Conservation (phyloP, 2,113 vertebrate genomes). For the Anhinga anhinga region DNA sequence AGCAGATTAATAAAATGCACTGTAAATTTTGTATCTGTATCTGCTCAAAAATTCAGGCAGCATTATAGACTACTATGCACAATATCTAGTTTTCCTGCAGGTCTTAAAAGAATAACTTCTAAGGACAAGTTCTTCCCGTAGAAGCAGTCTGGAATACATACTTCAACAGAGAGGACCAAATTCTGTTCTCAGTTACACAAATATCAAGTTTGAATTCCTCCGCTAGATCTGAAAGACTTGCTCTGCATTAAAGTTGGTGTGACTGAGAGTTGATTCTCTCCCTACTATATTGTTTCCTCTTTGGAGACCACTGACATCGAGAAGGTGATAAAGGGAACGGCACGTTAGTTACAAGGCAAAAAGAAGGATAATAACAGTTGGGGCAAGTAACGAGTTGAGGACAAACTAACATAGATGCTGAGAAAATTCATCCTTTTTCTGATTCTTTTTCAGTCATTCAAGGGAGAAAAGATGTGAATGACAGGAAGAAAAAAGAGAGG, state of each 20-base stretch:
- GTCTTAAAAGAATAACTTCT: background rate
- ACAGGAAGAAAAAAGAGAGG: background rate
- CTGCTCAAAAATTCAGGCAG: background rate
- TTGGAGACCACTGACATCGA: background rate
- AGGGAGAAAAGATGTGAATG: background rate
- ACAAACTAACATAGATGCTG: background rate
- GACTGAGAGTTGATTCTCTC: background rate
- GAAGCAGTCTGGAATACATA: background rate
- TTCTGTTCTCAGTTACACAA: background rate
- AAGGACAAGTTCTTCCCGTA: background rate
- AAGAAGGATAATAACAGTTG: background rate
- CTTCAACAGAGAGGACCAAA: background rate
- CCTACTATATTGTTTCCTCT: background rate
- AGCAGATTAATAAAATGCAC: background rate
- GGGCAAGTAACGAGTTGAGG: background rate
- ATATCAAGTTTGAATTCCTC: background rate
- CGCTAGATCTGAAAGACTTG: background rate
- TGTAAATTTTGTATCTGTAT: background rate
- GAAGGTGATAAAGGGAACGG: background rate
- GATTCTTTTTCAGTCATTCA: background rate
- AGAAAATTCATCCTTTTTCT: background rate
- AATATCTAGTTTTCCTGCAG: background rate
- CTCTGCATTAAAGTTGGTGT: background rate
- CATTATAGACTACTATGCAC: background rate
- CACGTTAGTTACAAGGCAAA: background rate